A percentile compares a stretch with the other conserved stretches of the same genome.
phyloP scores from a whole-genome alignment of 1,140 invertebrate genomes.

The Procambarus clarkii region DNA sequence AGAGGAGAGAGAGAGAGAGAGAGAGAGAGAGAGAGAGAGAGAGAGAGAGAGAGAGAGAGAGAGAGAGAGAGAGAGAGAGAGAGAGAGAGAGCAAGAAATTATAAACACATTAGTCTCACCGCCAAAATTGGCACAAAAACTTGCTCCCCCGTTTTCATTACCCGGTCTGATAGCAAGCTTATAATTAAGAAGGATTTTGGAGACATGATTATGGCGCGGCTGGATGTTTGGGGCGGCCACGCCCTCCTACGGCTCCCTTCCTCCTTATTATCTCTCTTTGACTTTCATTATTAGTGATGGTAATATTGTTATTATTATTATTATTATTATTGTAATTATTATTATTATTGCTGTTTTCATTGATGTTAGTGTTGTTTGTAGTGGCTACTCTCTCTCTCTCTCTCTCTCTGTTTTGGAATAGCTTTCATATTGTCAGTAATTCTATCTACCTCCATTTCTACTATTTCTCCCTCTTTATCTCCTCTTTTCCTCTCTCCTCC shows the following conservation, averaged over 20 bases:
- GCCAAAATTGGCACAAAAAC: conserved; percentile 4
- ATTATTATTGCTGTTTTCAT: too few relatives aligned
- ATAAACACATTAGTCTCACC: neutral
- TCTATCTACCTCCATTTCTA: too few relatives aligned
- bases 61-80: too few relatives aligned
- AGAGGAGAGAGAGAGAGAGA: too few relatives aligned
- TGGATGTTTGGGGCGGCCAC: too few relatives aligned
- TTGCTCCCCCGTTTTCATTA: conserved; percentile 6
- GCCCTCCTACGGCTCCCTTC: neutral
- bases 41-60: neutral
- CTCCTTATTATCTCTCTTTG: neutral
- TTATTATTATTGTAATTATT: too few relatives aligned
- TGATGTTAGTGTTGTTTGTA: too few relatives aligned
- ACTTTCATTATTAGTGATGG: neutral
- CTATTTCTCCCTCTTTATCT: too few relatives aligned
- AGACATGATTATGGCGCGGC: neutral
- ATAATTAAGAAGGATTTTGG: neutral
- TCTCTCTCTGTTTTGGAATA: neutral
- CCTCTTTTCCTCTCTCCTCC: too few relatives aligned
- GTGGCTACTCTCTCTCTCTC: neutral
- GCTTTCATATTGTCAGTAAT: too few relatives aligned
- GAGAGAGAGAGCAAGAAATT: neutral
- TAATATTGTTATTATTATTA: too few relatives aligned
- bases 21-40: too few relatives aligned
- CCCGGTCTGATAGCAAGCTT: conserved; percentile 6